phyloP scores from a whole-genome alignment of 2,888 invertebrate species.

The Hirtodrosophila confusa region DNA sequence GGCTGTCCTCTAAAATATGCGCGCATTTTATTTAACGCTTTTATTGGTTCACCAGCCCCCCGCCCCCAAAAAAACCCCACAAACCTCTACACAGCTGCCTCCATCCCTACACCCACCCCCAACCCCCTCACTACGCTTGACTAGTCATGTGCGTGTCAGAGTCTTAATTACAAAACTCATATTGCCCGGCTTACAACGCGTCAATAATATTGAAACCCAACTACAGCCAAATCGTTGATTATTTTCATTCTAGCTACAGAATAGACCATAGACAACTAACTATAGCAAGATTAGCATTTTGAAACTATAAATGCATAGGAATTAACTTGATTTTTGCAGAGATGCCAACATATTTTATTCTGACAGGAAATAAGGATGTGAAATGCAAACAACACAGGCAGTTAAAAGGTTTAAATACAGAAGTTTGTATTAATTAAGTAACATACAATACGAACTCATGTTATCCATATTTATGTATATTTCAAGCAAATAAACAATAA shows the following conservation, averaged over 20 bases:
- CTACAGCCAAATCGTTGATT: constrained; percentile 9
- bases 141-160: constrained; percentile 45
- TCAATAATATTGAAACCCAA: constrained; percentile 20
- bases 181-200: constrained; percentile 48
- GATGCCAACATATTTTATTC: too few relatives aligned
- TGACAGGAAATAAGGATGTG: too few relatives aligned
- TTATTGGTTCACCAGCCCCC: constrained; percentile 19
- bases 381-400: too few relatives aligned
- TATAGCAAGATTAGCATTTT: neutral
- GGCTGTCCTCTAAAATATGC: constrained; percentile 66
- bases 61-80: too few relatives aligned
- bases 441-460: too few relatives aligned
- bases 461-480: too few relatives aligned
- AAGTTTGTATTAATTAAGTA: too few relatives aligned
- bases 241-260: neutral
- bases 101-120: too few relatives aligned
- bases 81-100: neutral
- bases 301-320: neutral
- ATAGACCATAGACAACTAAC: too few relatives aligned
- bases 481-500: too few relatives aligned
- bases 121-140: constrained; percentile 9
- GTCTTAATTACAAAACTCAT: constrained; percentile 56
- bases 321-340: neutral
- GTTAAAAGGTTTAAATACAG: too few relatives aligned
- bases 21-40: constrained; percentile 68